A percentile compares a stretch with the other conserved stretches of the same genome.
Conservation (phyloP, 2,113 vertebrate species). For the Amblyopsis rosae region DNA sequence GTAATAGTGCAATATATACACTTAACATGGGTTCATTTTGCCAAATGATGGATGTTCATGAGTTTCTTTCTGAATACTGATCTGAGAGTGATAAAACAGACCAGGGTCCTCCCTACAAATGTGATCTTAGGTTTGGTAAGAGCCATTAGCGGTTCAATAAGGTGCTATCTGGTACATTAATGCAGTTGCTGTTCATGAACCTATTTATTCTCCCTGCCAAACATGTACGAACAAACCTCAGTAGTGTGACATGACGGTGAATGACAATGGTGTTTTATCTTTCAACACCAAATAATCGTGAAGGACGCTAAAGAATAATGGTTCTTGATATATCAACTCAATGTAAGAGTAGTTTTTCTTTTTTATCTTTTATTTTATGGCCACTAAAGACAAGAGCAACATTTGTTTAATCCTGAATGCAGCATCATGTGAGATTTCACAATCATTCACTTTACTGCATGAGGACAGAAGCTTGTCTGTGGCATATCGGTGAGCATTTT, state of each 20-base stretch:
- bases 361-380: background rate
- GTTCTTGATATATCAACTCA: too few species aligned
- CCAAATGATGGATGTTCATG: slow-evolving; percentile 52
- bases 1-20: background rate
- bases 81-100: background rate
- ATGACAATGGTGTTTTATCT: background rate
- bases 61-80: slow-evolving; percentile 17
- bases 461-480: background rate
- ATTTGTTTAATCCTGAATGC: background rate
- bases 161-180: slow-evolving; percentile 68
- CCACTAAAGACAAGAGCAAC: background rate
- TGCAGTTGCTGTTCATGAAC: slow-evolving; percentile 35
- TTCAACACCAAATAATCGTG: slow-evolving; percentile 15
- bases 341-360: background rate
- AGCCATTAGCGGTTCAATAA: slow-evolving; percentile 36
- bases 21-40: slow-evolving; percentile 29
- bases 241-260: slow-evolving; percentile 2
- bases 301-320: background rate
- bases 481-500: background rate
- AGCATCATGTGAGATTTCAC: background rate
- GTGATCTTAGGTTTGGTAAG: slow-evolving; percentile 34
- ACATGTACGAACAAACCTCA: slow-evolving; percentile 62
- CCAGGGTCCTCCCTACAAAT: slow-evolving; percentile 43
- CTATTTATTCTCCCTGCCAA: slow-evolving; percentile 58
- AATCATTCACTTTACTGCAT: background rate